These are phyloP conservation scores for Metellina segmentata DNA, from an alignment of 2,888 invertebrate genomes.

Conservation along the genomic window DNA sequence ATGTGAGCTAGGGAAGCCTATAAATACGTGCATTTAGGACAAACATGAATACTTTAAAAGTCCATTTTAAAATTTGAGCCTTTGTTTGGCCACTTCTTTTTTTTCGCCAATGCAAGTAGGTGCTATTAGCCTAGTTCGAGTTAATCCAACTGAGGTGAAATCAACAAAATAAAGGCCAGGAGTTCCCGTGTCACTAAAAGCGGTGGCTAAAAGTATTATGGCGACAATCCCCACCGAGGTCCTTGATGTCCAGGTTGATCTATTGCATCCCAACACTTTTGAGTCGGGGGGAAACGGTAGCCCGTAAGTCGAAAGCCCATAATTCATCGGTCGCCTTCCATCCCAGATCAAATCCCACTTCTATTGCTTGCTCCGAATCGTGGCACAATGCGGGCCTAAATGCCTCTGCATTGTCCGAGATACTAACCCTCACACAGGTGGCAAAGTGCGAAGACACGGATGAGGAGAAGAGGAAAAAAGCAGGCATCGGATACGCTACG, in stretches of 20 bases:
- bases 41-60: no score
- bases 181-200: no score
- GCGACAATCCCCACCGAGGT: background rate
- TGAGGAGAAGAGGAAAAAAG: constrained; percentile 38
- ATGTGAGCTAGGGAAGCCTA: no score
- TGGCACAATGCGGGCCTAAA: constrained; percentile 68
- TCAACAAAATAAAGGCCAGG: no score
- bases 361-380: constrained; percentile 35
- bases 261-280: constrained; percentile 46
- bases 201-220: no score
- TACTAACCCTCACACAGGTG: constrained; percentile 55
- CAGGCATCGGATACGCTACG: constrained; percentile 48
- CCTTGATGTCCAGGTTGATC: constrained; percentile 66
- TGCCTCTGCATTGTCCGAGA: constrained; percentile 69
- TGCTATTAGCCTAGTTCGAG: no score
- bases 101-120: no score
- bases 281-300: constrained; percentile 41
- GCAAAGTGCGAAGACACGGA: constrained; percentile 46
- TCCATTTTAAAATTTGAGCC: no score
- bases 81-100: no score
- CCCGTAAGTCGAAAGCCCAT: constrained; percentile 46
- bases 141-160: no score
- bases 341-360: constrained; percentile 69
- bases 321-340: constrained; percentile 48
- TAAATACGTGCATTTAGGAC: no score